These are phyloP conservation scores for Ceuthmochares aereus DNA, from an alignment of 2,113 vertebrate genomes.

Conservation along the genomic window DNA sequence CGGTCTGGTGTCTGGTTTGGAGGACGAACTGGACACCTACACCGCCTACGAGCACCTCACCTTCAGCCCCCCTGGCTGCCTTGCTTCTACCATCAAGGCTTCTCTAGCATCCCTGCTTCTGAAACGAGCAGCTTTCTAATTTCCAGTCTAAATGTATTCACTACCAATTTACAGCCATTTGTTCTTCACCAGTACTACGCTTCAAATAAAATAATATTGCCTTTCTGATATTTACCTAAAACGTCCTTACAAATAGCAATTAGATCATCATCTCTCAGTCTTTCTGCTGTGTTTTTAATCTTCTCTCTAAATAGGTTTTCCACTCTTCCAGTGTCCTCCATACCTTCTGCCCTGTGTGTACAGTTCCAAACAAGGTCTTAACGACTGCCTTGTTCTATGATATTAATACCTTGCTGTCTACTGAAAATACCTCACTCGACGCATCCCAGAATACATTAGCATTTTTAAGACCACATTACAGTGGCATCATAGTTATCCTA, in stretches of 20 bases:
- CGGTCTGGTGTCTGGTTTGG: not conserved
- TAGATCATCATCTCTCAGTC: not conserved
- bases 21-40: not conserved
- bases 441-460: slow-evolving; percentile 59
- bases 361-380: slow-evolving; percentile 40
- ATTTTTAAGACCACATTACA: slow-evolving; percentile 55
- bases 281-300: slow-evolving; percentile 19
- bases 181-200: not conserved
- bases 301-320: slow-evolving; percentile 15
- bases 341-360: not conserved
- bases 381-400: not conserved
- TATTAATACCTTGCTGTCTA: not conserved
- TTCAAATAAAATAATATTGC: slow-evolving; percentile 7
- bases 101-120: not conserved
- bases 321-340: not conserved
- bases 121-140: not conserved
- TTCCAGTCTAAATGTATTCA: not conserved
- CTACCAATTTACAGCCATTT: not conserved
- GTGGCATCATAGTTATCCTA: not conserved
- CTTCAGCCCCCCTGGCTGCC: not conserved
- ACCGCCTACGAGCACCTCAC: not conserved
- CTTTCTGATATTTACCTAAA: not conserved
- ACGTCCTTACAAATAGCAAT: not conserved
- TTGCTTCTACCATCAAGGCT: not conserved
- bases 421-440: slow-evolving; percentile 35